Percentiles rank a stretch among this genome's conserved stretches.
Conservation (phyloP, 2,113 vertebrate species). For the Psammodynastes pulverulentus region DNA sequence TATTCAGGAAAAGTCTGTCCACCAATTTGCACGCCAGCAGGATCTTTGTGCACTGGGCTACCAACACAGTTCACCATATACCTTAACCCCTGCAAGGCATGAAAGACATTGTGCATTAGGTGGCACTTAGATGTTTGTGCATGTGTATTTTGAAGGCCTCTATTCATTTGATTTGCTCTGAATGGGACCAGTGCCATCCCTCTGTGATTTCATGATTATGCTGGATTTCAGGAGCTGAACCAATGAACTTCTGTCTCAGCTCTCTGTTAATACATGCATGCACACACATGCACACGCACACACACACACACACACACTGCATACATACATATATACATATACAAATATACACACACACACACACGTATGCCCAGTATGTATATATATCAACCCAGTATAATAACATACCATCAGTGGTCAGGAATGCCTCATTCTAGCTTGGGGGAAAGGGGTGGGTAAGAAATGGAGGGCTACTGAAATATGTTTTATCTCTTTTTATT, state of each 20-base stretch:
- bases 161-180: neutral
- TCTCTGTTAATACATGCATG: neutral
- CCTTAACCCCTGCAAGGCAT: neutral
- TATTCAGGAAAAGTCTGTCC: neutral
- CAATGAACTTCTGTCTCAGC: neutral
- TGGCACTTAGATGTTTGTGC: neutral
- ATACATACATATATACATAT: too few relatives aligned
- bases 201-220: neutral
- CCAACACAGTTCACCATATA: neutral
- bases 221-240: neutral
- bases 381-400: neutral
- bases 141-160: neutral
- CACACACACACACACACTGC: too few relatives aligned
- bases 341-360: too few relatives aligned
- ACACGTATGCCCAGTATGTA: too few relatives aligned
- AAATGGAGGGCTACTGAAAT: neutral
- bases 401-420: neutral
- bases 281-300: too few relatives aligned
- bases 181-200: neutral
- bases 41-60: neutral
- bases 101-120: neutral
- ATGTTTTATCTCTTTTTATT: neutral
- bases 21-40: neutral
- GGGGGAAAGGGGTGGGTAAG: neutral
- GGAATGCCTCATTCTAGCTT: neutral